These are phyloP conservation scores for Hystrix brachyura DNA, from an alignment of 2,113 vertebrate species.

Conservation along the genomic window DNA sequence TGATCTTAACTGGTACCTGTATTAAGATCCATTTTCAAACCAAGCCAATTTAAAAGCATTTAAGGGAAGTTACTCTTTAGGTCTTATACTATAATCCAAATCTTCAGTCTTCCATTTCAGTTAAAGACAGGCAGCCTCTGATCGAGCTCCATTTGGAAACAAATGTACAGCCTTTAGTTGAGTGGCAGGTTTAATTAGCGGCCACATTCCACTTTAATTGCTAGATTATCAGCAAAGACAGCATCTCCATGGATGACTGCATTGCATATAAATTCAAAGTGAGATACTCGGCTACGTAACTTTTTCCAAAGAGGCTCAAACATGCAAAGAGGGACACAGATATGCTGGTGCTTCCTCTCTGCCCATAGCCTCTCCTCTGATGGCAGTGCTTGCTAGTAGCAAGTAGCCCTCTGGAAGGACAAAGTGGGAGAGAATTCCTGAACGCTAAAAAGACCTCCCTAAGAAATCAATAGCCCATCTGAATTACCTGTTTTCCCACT, in stretches of 20 bases:
- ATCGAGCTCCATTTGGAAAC: slow-evolving; percentile 79
- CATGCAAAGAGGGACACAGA: not conserved
- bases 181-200: slow-evolving; percentile 86
- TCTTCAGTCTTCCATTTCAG: slow-evolving; percentile 66
- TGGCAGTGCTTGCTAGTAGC: not conserved
- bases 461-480: not conserved
- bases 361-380: not conserved
- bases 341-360: not conserved
- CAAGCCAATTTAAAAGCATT: slow-evolving; percentile 73
- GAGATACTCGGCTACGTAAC: slow-evolving; percentile 43
- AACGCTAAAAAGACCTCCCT: not conserved
- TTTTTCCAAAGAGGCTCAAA: slow-evolving; percentile 47
- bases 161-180: slow-evolving; percentile 75
- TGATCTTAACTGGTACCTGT: not conserved
- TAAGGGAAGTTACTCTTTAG: slow-evolving; percentile 72
- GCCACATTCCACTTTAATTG: slow-evolving; percentile 81
- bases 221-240: slow-evolving; percentile 78
- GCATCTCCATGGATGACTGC: slow-evolving; percentile 59
- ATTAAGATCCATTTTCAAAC: slow-evolving; percentile 59
- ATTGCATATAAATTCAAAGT: slow-evolving; percentile 34
- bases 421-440: not conserved
- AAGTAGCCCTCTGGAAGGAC: not conserved
- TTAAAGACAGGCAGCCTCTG: slow-evolving; percentile 77
- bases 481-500: not conserved
- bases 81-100: slow-evolving; percentile 80